phyloP scores from a whole-genome alignment of 2,797 vertebrate species.

The Danio kyathit region DNA sequence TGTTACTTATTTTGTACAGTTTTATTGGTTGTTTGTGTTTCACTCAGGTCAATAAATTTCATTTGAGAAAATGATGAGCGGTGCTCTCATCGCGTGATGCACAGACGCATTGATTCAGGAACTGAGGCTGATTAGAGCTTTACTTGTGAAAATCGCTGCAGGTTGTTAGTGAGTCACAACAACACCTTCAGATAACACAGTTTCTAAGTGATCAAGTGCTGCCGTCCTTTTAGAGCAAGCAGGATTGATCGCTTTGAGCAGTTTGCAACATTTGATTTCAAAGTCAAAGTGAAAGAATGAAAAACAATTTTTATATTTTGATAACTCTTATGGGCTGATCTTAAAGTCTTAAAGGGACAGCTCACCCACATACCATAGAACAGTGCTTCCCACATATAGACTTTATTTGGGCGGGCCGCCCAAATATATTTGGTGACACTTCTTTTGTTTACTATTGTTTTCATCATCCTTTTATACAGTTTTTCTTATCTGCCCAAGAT shows the following conservation, averaged over 20 bases:
- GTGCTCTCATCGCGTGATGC: not conserved
- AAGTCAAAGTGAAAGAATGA: not conserved
- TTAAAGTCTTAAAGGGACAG: too few relatives aligned
- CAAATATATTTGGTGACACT: too few relatives aligned
- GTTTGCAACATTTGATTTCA: not conserved
- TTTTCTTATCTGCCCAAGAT: too few relatives aligned
- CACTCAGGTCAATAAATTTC: slow-evolving; percentile 87
- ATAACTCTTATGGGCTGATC: too few relatives aligned
- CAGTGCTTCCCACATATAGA: too few relatives aligned
- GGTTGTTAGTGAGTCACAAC: slow-evolving; percentile 8
- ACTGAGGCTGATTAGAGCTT: not conserved
- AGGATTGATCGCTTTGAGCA: not conserved
- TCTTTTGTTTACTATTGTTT: too few relatives aligned
- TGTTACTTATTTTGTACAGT: slow-evolving; percentile 82
- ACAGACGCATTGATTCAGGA: not conserved
- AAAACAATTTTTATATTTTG: not conserved
- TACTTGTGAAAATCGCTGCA: not conserved
- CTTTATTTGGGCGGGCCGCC: too few relatives aligned
- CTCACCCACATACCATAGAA: too few relatives aligned
- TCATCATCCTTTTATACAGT: too few relatives aligned
- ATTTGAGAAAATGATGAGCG: slow-evolving; percentile 27
- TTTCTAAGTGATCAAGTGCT: not conserved
- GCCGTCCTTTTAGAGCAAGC: not conserved
- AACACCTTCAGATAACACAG: slow-evolving; percentile 12
- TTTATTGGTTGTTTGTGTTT: slow-evolving; percentile 79